These are phyloP conservation scores for Procapra przewalskii DNA, from an alignment of 2,113 vertebrate genomes.

Conservation along the genomic window DNA sequence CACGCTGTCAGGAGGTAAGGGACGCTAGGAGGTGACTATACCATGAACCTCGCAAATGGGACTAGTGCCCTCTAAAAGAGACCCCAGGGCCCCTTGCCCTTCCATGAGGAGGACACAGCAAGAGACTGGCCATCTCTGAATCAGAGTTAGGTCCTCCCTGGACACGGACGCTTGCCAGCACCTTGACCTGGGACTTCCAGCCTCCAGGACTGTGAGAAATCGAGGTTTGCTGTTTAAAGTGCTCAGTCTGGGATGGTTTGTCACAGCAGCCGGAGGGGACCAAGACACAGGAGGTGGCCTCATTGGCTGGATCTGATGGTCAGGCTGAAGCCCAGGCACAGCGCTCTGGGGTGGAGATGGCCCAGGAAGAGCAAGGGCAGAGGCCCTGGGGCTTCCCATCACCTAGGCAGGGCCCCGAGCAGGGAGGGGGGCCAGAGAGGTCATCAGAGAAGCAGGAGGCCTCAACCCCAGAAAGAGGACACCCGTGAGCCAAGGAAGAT, in stretches of 20 bases:
- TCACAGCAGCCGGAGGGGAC: background rate
- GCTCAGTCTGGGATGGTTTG: background rate
- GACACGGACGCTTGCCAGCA: background rate
- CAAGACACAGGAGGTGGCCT: background rate
- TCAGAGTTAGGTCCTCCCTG: background rate
- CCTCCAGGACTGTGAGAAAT: background rate
- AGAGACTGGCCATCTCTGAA: background rate
- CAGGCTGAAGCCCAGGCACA: background rate
- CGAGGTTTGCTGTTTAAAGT: background rate
- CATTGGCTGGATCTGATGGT: background rate
- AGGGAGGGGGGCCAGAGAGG: fast-evolving
- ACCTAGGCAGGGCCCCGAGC: background rate
- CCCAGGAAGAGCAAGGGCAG: background rate
- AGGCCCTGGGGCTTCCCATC: background rate
- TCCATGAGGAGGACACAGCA: background rate
- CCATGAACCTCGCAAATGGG: background rate
- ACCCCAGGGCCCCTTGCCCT: background rate
- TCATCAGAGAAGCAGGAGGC: fast-evolving
- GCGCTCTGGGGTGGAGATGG: background rate
- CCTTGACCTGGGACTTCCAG: background rate
- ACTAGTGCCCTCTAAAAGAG: background rate
- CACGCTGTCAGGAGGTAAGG: background rate
- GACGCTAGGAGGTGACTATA: background rate
- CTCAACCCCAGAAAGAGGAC: background rate
- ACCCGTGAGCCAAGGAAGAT: fast-evolving